Base-by-base conservation (phyloP, 2,888 invertebrate genomes). In the Hedychridium roseum region DNA sequence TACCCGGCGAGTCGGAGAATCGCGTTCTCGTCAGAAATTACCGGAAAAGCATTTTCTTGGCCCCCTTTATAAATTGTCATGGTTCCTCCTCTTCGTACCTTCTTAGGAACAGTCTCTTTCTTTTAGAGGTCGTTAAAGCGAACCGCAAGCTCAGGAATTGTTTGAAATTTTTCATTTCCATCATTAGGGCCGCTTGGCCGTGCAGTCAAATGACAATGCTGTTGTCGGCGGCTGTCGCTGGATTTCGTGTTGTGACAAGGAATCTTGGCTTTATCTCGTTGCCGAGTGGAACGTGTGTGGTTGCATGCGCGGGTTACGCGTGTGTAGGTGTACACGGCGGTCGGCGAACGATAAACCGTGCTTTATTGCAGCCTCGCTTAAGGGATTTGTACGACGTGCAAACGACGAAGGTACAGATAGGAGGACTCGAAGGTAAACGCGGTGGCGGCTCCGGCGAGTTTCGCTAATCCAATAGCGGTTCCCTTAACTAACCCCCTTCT, bases 361-460 rank as follows among this genome's bases (percentile, higher is more conserved):
- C 62, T 74, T 74, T 69, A 70, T 71, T 67, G 71, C 66, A 64
- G 60, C 49, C 58, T 63, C 66, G 66, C 68, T 71, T 70, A 70
- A 71, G 66, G 66, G 70, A 73, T 73, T 71, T 71, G 66, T 68
- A 73, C 66, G 67, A 71, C 71, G 71, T 68, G 70, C 67, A 69
- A 72, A 72, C 71, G 64, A 66, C 66, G 63, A 66, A 67, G 69
- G 62, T 59, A 65, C 60, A 62, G 68, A 70, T 66, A 68, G 57
- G 60, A 53, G 59, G 53, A 54, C 52, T 53, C 55, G 53, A 55
- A 69, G 66, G 64, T 70, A 70, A 66, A 69, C 58, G 62, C 53
- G 50, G 27, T 43, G 57, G 39, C 44, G 40, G 54, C 42, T 53
- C 17, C 43, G 54, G 52, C 47, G 52, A 49, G 45, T 45, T 34